phyloP scores from a whole-genome alignment of 2,797 vertebrate species.

The Chaetodon trifasciatus region DNA sequence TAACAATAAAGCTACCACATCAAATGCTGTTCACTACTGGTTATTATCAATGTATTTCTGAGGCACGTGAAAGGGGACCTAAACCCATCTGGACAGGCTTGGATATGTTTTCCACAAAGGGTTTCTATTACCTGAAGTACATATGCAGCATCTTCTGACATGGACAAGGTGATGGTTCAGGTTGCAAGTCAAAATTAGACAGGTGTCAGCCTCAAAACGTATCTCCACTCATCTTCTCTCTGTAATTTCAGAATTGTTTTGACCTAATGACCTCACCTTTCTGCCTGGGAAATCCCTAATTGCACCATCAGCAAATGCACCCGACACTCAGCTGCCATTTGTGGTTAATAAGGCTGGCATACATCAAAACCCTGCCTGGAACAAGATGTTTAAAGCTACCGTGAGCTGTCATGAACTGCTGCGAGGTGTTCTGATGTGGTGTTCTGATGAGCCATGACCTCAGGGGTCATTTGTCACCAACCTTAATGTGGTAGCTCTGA shows the following conservation, averaged over 20 bases:
- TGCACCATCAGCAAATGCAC: slow-evolving; percentile 44
- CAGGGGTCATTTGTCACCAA: slow-evolving; percentile 74
- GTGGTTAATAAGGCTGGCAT: slow-evolving; percentile 49
- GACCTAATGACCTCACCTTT: slow-evolving; percentile 44
- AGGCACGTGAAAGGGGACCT: no score
- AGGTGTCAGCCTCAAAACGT: slow-evolving; percentile 6
- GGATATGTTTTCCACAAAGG: no score
- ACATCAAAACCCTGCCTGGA: slow-evolving; percentile 57
- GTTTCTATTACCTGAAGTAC: not conserved
- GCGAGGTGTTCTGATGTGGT: slow-evolving; percentile 58
- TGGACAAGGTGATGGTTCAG: not conserved
- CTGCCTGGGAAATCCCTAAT: slow-evolving; percentile 68
- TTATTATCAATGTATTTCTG: no score
- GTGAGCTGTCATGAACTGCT: slow-evolving; percentile 46
- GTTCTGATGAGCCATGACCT: slow-evolving; percentile 67
- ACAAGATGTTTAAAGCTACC: slow-evolving; percentile 57
- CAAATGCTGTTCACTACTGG: no score
- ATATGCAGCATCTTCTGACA: not conserved
- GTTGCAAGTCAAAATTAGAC: slow-evolving; percentile 9
- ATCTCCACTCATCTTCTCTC: slow-evolving; percentile 16
- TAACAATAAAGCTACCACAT: no score
- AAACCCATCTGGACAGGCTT: no score
- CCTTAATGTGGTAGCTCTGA: slow-evolving; percentile 66
- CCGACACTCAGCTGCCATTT: slow-evolving; percentile 45
- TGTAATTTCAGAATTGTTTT: slow-evolving; percentile 43